Evolutionary conservation across 37 sponge, comb jelly and placozoan species (phyloP).

Genomic region (Agelas oroides): DNA sequence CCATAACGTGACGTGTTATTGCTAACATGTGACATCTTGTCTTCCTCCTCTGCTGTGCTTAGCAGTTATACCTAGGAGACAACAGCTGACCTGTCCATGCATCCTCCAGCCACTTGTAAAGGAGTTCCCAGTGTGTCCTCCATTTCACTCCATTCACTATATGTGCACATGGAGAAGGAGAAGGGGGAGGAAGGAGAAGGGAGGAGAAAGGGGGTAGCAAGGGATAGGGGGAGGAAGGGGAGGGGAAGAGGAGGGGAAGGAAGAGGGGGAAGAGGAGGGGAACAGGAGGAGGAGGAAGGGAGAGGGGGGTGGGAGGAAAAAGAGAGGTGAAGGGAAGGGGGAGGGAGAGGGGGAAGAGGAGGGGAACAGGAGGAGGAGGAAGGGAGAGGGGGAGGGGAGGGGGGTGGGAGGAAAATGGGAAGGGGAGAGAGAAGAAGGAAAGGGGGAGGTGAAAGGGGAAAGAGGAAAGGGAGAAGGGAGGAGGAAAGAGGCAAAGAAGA

Average conservation of each 20-base stretch:
- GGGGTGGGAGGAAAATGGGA: not conserved
- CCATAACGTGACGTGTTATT: no score
- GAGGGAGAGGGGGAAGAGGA: no score
- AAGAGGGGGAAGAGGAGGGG: not conserved
- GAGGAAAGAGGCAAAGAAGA: no score
- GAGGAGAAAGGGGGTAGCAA: not conserved
- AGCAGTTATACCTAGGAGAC: no score
- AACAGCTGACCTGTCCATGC: conserved; percentile 65
- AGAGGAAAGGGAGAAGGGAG: no score
- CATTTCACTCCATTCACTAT: conserved; percentile 59
- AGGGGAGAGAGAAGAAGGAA: no score
- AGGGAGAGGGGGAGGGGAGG: not conserved
- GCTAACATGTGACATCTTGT: no score
- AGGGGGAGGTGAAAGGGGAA: no score
- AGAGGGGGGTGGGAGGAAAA: not conserved
- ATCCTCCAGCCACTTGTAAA: conserved; percentile 69
- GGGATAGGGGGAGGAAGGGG: not conserved
- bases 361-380: not conserved
- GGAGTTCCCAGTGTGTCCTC: conserved; percentile 63
- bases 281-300: not conserved
- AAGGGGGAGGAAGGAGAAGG: no score
- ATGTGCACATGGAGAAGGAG: not conserved
- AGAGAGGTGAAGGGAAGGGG: no score
- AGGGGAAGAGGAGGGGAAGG: not conserved
- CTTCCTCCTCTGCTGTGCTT: no score